Conservation (phyloP, 2,888 invertebrate species). For the Cataglyphis albicans region DNA sequence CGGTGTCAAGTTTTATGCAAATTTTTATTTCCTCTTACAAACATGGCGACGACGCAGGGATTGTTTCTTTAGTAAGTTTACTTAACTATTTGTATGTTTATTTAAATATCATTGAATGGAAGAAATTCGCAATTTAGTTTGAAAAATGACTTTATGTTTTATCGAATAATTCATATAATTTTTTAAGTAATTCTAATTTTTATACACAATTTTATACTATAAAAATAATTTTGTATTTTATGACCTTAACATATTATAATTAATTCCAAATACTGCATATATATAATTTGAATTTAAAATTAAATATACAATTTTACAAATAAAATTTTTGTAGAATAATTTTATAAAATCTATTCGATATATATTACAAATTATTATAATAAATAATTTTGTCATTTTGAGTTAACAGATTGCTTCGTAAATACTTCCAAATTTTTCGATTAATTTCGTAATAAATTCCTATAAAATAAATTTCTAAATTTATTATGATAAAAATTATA, state of each 20-base stretch:
- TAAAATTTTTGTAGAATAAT: conserved; percentile 31
- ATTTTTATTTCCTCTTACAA: conserved; percentile 28
- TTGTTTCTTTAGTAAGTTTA: conserved; percentile 31
- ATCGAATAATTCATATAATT: conserved; percentile 38
- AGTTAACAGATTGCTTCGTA: conserved; percentile 27
- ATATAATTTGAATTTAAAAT: conserved; percentile 44
- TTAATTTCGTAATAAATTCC: conserved; percentile 24
- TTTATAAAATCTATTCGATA: conserved; percentile 46
- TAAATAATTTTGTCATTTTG: conserved; percentile 38
- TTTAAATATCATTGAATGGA: conserved; percentile 31
- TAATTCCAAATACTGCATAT: conserved; percentile 49
- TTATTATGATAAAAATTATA: conserved; percentile 28
- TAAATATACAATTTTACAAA: conserved; percentile 36
- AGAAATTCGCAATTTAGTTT: conserved; percentile 39
- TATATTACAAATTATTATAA: conserved; percentile 51
- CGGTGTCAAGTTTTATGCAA: conserved; percentile 13
- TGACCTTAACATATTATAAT: conserved; percentile 43
- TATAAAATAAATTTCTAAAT: conserved; percentile 15
- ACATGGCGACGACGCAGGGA: conserved; percentile 33
- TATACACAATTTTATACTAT: conserved; percentile 42
- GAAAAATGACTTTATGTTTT: conserved; percentile 31
- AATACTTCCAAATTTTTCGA: conserved; percentile 37
- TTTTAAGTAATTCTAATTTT: conserved; percentile 36
- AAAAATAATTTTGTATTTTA: conserved; percentile 49
- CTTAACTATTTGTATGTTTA: conserved; percentile 10